Conservation (phyloP, 2,888 invertebrate species). For the Lasioglossum malachurum region DNA sequence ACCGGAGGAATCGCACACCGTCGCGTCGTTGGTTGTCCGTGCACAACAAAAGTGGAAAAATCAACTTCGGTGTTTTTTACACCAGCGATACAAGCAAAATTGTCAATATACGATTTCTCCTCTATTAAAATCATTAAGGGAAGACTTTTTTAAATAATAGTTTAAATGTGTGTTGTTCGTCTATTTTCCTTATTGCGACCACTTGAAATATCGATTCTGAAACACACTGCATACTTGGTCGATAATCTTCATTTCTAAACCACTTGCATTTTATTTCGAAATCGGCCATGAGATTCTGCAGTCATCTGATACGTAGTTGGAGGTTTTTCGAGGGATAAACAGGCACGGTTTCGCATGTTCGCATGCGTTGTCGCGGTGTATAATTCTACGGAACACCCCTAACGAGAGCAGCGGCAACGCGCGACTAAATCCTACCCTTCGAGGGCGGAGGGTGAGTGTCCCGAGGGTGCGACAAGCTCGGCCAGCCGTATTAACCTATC, state of each 20-base stretch:
- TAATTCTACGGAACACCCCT: constrained; percentile 44
- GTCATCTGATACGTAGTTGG: background rate
- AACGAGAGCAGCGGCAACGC: constrained; percentile 63
- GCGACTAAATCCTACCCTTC: constrained; percentile 45
- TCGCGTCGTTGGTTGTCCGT: background rate
- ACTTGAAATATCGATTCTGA: too few species aligned
- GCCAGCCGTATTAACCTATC: constrained; percentile 64
- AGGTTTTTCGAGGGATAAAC: background rate
- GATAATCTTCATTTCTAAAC: too few species aligned
- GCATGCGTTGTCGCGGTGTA: constrained; percentile 28
- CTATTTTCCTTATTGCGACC: too few species aligned
- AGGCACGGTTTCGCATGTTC: background rate
- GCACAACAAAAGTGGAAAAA: background rate
- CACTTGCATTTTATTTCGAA: too few species aligned
- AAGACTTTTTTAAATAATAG: too few species aligned
- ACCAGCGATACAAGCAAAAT: background rate
- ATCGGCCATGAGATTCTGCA: too few species aligned
- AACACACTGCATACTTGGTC: too few species aligned
- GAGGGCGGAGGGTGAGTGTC: constrained; percentile 31
- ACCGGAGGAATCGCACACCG: background rate
- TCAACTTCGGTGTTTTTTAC: background rate
- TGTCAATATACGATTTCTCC: too few species aligned
- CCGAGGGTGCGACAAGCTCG: constrained; percentile 65
- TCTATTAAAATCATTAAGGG: too few species aligned
- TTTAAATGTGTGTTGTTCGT: too few species aligned